Evolutionary conservation across 2,888 invertebrate species (phyloP).

Genomic region (Belgica antarctica): DNA sequence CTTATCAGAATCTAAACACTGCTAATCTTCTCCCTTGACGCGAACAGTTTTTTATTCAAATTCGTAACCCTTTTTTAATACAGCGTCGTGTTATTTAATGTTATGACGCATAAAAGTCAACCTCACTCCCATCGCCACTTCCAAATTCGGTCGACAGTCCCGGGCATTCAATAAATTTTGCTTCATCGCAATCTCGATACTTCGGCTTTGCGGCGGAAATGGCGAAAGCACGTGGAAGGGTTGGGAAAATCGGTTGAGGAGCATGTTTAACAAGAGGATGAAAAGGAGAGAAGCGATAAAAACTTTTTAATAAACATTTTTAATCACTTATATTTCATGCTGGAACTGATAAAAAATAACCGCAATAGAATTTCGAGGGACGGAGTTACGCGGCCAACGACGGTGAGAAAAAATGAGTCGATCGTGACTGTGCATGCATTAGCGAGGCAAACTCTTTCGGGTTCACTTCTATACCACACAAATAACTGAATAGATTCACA

Average conservation of each 20-base stretch:
- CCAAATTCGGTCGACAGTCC: constrained; percentile 27
- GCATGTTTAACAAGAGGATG: not conserved
- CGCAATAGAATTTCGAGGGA: constrained; percentile 31
- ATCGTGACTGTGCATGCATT: constrained; percentile 43
- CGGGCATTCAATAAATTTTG: constrained; percentile 31
- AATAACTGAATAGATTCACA: constrained; percentile 43
- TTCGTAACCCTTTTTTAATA: constrained; percentile 22
- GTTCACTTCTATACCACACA: constrained; percentile 42
- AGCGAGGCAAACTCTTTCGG: constrained; percentile 20
- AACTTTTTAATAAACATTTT: constrained; percentile 44
- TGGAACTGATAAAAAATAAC: constrained; percentile 42
- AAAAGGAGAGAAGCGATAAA: constrained; percentile 19
- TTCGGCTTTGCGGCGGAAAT: not conserved
- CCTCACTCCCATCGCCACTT: constrained; percentile 3
- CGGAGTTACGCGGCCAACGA: not conserved
- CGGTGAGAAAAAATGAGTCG: constrained; percentile 36
- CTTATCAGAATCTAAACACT: constrained; percentile 33
- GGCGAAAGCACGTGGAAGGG: not conserved
- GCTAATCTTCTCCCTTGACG: constrained; percentile 26
- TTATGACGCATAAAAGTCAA: constrained; percentile 39
- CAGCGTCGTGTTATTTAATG: constrained; percentile 26
- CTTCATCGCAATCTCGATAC: constrained; percentile 35
- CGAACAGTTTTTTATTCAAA: not conserved
- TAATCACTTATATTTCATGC: constrained; percentile 43
- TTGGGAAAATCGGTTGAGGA: not conserved